A percentile compares a stretch with the other conserved stretches of the same genome.
Conservation (phyloP, 2,888 invertebrate genomes). For the Chirona hameri region DNA sequence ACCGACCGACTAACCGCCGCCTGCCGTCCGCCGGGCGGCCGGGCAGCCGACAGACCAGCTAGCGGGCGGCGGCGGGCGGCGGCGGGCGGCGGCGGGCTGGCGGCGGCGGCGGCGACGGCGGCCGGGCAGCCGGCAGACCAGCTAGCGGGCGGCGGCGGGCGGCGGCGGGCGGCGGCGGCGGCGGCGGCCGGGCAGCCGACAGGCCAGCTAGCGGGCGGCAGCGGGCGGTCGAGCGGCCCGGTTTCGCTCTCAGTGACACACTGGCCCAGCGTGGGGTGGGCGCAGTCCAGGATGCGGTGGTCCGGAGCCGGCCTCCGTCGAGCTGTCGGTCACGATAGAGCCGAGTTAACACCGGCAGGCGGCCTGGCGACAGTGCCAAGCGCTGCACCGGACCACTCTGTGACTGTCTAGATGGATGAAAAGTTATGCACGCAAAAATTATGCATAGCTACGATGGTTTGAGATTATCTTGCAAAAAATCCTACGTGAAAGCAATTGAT, state of each 20-base stretch:
- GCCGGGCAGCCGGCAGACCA: background rate
- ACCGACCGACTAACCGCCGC: too few species aligned
- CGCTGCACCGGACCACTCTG: too few species aligned
- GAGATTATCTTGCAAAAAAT: too few species aligned
- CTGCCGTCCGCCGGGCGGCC: too few species aligned
- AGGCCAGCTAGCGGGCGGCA: background rate
- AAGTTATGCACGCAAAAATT: too few species aligned
- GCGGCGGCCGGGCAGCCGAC: background rate
- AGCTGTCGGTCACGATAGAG: background rate
- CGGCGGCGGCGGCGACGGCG: background rate
- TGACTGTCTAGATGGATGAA: too few species aligned
- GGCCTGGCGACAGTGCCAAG: background rate
- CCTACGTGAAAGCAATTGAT: too few species aligned
- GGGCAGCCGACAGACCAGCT: background rate
- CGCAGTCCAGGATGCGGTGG: background rate
- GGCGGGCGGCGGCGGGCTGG: background rate
- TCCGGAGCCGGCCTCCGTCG: background rate
- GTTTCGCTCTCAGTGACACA: slow-evolving; percentile 1
- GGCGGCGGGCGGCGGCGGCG: background rate
- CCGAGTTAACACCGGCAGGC: background rate
- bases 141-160: background rate
- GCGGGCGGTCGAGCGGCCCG: background rate
- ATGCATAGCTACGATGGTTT: too few species aligned
- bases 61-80: background rate
- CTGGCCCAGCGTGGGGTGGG: background rate